Conservation (phyloP, 2,797 vertebrate genomes). For the Podarcis siculus region DNA sequence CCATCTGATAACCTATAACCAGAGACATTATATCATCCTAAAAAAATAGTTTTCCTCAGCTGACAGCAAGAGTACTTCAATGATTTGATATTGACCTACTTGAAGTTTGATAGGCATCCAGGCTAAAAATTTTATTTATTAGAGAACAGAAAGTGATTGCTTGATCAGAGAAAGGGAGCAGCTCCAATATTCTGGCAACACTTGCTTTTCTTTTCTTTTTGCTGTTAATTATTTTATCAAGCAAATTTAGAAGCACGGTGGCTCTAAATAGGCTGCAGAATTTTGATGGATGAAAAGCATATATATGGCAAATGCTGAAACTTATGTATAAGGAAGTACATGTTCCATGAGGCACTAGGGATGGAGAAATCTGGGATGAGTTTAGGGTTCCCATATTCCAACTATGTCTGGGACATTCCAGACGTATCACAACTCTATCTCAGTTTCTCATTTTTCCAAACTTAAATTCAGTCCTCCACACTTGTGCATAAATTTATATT, state of each 20-base stretch:
- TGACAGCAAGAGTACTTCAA: neutral
- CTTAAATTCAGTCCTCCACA: too few species aligned
- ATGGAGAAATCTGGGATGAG: neutral
- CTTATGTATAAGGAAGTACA: neutral
- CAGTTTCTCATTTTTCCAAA: too few species aligned
- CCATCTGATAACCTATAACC: conserved; percentile 32
- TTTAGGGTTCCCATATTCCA: too few species aligned
- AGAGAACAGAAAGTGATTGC: conserved; percentile 22
- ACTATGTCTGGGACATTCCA: too few species aligned
- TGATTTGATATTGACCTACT: neutral
- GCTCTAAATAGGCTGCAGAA: neutral
- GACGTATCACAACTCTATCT: too few species aligned
- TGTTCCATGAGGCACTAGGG: too few species aligned
- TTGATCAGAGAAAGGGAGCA: neutral
- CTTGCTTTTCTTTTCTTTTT: neutral
- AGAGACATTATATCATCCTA: conserved; percentile 41
- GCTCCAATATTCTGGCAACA: conserved; percentile 24
- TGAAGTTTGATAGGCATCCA: conserved; percentile 14
- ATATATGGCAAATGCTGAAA: neutral
- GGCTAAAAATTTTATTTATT: conserved; percentile 23
- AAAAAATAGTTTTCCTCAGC: conserved; percentile 22
- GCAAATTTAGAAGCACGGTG: conserved; percentile 15
- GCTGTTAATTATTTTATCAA: conserved; percentile 2
- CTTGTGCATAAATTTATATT: too few species aligned
- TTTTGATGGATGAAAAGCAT: neutral